A percentile compares a stretch with the other conserved stretches of the same genome.
These are phyloP conservation scores for Drosophila fuyamai DNA, from an alignment of 1,140 invertebrate genomes.

Conservation along the genomic window DNA sequence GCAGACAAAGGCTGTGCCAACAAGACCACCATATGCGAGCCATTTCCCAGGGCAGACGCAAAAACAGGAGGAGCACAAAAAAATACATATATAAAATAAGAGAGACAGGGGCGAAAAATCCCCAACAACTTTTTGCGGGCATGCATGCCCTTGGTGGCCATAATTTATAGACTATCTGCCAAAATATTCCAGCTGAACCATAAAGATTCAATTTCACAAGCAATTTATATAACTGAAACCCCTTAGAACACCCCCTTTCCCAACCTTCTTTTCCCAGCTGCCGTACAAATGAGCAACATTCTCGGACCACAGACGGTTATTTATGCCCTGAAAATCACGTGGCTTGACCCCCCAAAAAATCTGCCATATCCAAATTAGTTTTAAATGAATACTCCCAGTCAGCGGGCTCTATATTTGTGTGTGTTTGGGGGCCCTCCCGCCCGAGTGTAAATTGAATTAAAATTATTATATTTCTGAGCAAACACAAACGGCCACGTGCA, in stretches of 20 bases:
- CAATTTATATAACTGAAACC: constrained; percentile 78
- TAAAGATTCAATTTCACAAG: constrained; percentile 83
- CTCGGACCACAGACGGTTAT: constrained; percentile 61
- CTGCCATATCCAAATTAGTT: constrained; percentile 43
- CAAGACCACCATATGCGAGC: constrained; percentile 42
- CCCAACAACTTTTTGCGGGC: constrained; percentile 59
- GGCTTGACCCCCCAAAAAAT: constrained; percentile 31
- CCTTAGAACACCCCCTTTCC: constrained; percentile 23
- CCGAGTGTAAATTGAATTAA: constrained; percentile 73
- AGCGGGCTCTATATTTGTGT: background rate
- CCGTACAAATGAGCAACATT: constrained; percentile 67
- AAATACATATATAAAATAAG: constrained; percentile 15
- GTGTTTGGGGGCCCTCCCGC: background rate
- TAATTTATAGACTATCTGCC: constrained; percentile 84
- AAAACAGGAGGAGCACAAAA: constrained; percentile 12
- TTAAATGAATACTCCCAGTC: constrained; percentile 32
- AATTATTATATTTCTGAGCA: constrained; percentile 69
- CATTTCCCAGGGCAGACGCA: constrained; percentile 19
- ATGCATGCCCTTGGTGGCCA: constrained; percentile 79
- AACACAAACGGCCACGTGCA: constrained; percentile 60
- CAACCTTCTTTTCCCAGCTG: background rate
- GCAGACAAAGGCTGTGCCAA: constrained; percentile 36
- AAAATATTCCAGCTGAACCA: constrained; percentile 83
- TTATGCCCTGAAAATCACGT: constrained; percentile 67
- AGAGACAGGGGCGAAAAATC: constrained; percentile 9